Percentiles rank a stretch among this genome's conserved stretches.
phyloP scores from a whole-genome alignment of 2,797 vertebrate species.

The Dryobates pubescens region DNA sequence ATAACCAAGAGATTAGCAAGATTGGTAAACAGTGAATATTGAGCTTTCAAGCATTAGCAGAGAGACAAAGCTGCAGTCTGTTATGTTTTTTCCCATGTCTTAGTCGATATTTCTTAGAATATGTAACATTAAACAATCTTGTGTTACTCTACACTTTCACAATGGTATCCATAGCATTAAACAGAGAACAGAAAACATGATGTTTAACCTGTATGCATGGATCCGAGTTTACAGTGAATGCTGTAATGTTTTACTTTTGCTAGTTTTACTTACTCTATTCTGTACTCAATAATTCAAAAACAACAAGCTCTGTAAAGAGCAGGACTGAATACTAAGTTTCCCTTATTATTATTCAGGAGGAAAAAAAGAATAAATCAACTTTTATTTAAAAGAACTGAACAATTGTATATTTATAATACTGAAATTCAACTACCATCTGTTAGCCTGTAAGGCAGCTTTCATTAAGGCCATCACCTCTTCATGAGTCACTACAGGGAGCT shows the following conservation, averaged over 20 bases:
- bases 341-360: background rate
- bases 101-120: background rate
- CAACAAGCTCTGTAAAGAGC: background rate
- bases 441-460: constrained; percentile 68
- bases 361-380: background rate
- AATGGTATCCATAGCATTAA: background rate
- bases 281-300: background rate
- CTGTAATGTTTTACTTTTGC: background rate
- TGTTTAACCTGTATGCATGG: background rate
- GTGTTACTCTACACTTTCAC: background rate
- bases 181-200: constrained; percentile 14
- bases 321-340: background rate
- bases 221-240: background rate
- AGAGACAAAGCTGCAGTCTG: background rate
- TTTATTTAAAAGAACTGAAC: constrained; percentile 9
- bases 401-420: constrained; percentile 49
- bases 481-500: constrained; percentile 68
- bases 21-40: constrained; percentile 5
- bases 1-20: constrained; percentile 2
- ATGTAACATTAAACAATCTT: background rate
- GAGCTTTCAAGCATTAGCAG: constrained; percentile 7
- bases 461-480: constrained; percentile 72
- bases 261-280: background rate
- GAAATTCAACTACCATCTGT: constrained; percentile 66
- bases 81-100: background rate